A percentile compares a stretch with the other conserved stretches of the same genome.
Conservation (phyloP, 2,888 invertebrate species). For the Tortricodes alternella region DNA sequence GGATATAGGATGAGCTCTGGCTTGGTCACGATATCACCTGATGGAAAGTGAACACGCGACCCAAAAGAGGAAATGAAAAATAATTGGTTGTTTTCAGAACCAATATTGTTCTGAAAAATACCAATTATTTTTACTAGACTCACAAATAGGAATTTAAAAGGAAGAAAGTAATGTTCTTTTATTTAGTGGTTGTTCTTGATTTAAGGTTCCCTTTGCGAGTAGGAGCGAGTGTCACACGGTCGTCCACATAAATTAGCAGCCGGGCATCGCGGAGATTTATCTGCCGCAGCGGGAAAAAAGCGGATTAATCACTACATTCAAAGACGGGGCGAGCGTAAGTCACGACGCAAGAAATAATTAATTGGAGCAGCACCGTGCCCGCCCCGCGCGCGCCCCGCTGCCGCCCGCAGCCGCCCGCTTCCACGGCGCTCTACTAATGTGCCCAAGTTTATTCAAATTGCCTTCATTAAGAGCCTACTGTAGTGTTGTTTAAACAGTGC, state of each 20-base stretch:
- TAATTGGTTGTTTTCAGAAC: too few species aligned
- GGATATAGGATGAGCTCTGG: too few species aligned
- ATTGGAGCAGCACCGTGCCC: slow-evolving; percentile 46
- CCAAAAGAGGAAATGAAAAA: too few species aligned
- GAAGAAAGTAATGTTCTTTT: too few species aligned
- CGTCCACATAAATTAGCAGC: slow-evolving; percentile 36
- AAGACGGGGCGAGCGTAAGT: slow-evolving; percentile 66
- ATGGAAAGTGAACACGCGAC: too few species aligned
- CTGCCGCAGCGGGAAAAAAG: slow-evolving; percentile 56
- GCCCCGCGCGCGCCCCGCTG: slow-evolving; percentile 16
- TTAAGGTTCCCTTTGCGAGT: too few species aligned
- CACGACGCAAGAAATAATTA: slow-evolving; percentile 71
- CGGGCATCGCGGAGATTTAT: slow-evolving; percentile 55
- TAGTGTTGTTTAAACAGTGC: slow-evolving; percentile 3
- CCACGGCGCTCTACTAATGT: slow-evolving; percentile 40
- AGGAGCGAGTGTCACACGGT: slow-evolving; percentile 2
- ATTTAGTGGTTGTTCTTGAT: too few species aligned
- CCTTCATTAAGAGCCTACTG: slow-evolving; percentile 50
- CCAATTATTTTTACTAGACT: too few species aligned
- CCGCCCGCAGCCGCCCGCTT: too few species aligned
- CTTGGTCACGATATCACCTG: too few species aligned
- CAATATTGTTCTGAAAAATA: too few species aligned
- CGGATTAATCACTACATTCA: slow-evolving; percentile 71
- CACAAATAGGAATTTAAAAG: too few species aligned
- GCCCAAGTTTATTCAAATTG: slow-evolving; percentile 57